Conservation (phyloP, 2,888 invertebrate species). For the Hanleya hanleyi region DNA sequence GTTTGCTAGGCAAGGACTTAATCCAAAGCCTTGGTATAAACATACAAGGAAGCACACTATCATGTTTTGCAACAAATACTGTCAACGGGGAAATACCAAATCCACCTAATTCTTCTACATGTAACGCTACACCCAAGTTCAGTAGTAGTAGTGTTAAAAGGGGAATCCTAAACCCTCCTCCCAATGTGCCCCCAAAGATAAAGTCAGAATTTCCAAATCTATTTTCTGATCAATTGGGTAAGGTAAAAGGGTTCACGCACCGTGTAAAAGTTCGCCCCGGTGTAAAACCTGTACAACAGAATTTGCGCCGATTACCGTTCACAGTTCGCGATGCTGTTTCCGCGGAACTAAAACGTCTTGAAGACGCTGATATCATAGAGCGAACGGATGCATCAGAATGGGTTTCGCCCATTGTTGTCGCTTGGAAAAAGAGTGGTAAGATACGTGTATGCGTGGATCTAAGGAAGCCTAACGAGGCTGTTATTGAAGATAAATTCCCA, state of each 20-base stretch:
- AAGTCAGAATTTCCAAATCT: neutral
- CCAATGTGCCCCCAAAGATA: too few species aligned
- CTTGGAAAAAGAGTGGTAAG: conserved; percentile 28
- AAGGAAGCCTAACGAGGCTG: conserved; percentile 15
- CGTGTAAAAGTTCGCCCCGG: neutral
- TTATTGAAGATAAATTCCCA: conserved; percentile 14
- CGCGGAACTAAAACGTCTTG: neutral
- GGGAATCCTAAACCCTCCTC: too few species aligned
- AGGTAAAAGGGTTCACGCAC: conserved; percentile 1
- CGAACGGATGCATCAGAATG: neutral
- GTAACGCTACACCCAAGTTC: too few species aligned
- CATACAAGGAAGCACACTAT: neutral
- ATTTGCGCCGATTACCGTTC: neutral
- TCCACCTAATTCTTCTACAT: too few species aligned
- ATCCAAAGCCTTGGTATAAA: neutral
- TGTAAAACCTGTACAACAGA: neutral
- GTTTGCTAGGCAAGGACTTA: neutral
- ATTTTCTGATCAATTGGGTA: neutral
- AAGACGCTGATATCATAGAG: neutral
- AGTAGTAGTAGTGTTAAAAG: too few species aligned
- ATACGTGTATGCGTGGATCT: conserved; percentile 30
- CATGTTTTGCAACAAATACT: neutral
- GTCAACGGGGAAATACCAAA: neutral
- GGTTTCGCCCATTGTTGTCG: neutral
- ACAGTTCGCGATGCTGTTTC: neutral